Percentiles rank a stretch among this genome's conserved stretches.
Evolutionary conservation across 2,113 vertebrate species (phyloP).

Genomic region (Shinisaurus crocodilurus): DNA sequence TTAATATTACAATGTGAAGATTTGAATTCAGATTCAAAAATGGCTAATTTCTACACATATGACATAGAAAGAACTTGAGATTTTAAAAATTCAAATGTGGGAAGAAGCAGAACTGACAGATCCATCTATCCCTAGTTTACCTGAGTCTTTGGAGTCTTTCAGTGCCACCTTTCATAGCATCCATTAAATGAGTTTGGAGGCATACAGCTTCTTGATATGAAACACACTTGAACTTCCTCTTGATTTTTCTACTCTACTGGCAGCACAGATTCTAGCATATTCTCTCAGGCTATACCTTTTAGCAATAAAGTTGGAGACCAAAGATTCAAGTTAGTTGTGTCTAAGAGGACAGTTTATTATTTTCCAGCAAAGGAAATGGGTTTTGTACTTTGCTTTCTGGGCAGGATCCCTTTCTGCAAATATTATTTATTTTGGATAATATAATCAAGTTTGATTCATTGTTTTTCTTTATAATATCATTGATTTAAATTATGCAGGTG

Average conservation of each 20-base stretch:
- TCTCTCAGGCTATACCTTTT: background rate
- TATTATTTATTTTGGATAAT: background rate
- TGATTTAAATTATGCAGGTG: too few relatives aligned
- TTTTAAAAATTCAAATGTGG: too few relatives aligned
- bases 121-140: too few relatives aligned
- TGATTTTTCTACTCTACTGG: background rate
- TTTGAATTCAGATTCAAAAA: background rate
- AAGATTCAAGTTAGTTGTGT: too few relatives aligned
- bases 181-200: background rate
- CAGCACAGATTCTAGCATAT: background rate
- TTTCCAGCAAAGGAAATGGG: background rate
- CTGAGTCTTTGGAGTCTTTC: background rate
- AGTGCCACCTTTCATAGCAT: background rate
- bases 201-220: background rate
- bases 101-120: too few relatives aligned
- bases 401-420: background rate
- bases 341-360: too few relatives aligned
- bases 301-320: too few relatives aligned
- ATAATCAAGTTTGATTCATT: background rate
- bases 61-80: too few relatives aligned
- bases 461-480: background rate
- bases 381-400: background rate
- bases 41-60: too few relatives aligned
- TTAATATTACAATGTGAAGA: background rate
- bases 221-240: background rate